Base-by-base conservation (phyloP, 2,888 invertebrate genomes). In the Epistrophe eligans region DNA sequence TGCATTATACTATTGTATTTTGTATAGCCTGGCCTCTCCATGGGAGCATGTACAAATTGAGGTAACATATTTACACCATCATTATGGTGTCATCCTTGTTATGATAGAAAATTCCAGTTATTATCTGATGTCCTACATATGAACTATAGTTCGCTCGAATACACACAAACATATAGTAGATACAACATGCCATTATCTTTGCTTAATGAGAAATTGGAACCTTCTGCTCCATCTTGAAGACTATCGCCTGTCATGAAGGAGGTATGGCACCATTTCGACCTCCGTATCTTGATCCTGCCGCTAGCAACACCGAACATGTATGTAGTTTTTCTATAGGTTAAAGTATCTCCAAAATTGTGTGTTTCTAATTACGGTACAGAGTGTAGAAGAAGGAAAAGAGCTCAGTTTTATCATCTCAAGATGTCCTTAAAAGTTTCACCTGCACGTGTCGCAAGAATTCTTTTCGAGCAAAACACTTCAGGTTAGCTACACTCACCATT, bases 11-110 rank as follows among this genome's bases (percentile, higher is more conserved):
- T 55, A 52, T 24, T 24, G 24, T 24, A 32, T 32, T 6, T 77
- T 73, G 74, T 74, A 45, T 66, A 24, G 40, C 71, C 67, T 60
- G 32, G 35, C 13, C 38, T 40, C 40, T n/a, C 43, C 55, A 52
- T 72, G 57, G 48, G 38, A 40, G 50, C 40, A 57, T 40, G 2
- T 50, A 77, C 83, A 79, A 77, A 84, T 84, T 74, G 79, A 64
- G 77, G 80, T 76, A 84, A 76, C 84, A 80, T 77, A 84, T 84
- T 84, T 84, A 77, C 81, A 77, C 81, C 84, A 81, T 81, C 81
- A 77, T 84, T 73, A 81, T 60, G 55, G 60, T 77, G 84, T 80
- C 80, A 72, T 77, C 80, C 66, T 84, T 84, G 76, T 84, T 80
- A 84, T 67, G 66, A 72, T 66, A 72, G 77, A 67, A 77, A 83